A percentile compares a stretch with the other conserved stretches of the same genome.
These are phyloP conservation scores for Paratilapia polleni DNA, from an alignment of 2,113 vertebrate species.

Conservation along the genomic window DNA sequence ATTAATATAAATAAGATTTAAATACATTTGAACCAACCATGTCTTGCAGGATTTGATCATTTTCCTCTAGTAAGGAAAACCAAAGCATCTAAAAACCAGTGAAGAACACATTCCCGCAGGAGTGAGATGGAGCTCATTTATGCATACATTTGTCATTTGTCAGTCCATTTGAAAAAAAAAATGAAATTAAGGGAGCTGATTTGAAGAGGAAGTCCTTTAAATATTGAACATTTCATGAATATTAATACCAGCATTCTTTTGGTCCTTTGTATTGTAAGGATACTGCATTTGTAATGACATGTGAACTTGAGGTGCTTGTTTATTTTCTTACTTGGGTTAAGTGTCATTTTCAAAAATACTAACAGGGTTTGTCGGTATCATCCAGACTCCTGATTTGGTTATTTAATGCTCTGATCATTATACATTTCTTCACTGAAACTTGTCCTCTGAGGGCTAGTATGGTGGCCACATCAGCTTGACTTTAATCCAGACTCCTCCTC, in stretches of 20 bases:
- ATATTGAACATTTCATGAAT: neutral
- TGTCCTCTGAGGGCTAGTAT: constrained; percentile 28
- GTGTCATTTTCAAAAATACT: neutral
- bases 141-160: constrained; percentile 17
- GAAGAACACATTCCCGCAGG: neutral
- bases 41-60: neutral
- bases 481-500: constrained; percentile 72
- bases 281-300: neutral
- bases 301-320: neutral
- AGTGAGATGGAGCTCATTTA: constrained; percentile 15
- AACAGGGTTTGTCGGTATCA: constrained; percentile 2
- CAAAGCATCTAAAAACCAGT: neutral
- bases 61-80: neutral
- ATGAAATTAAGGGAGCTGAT: neutral
- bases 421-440: constrained; percentile 44
- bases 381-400: constrained; percentile 23
- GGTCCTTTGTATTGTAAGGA: neutral
- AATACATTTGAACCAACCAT: neutral
- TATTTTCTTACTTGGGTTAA: constrained; percentile 15
- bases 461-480: constrained; percentile 55
- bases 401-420: constrained; percentile 43
- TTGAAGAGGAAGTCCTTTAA: neutral
- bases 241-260: neutral
- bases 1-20: constrained; percentile 14
- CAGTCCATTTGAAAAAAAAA: constrained; percentile 7